Evolutionary conservation across 2,888 invertebrate species (phyloP), one percentile per base, ranked within the genome.

Genomic region (Malthinus seriepunctatus): DNA sequence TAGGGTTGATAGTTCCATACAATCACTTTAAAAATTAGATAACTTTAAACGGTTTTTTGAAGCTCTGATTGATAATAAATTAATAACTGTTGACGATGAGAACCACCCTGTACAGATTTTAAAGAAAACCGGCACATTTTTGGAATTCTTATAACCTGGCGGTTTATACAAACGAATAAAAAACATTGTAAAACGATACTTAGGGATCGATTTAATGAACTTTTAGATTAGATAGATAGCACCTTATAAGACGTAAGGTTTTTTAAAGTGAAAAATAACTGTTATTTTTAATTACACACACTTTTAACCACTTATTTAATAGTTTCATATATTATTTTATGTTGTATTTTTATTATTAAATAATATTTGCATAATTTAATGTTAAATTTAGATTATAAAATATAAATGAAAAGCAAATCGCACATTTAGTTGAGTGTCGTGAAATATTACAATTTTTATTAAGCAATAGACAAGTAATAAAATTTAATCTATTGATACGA

Each of bases 121-220:
- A 39, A 38, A 45, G 42, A 51, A 60, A 53, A 50, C 54, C 54
- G 45, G 42, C 55, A 51, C 38, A 60, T 60, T 51, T 54, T 51
- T 54, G 1, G 46, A 55, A 60, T 60, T 60, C 59, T 38, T 54
- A 23, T 23, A 23, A 32, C 12, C 45, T 50, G 32, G 47, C 39
- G 42, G 51, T 42, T 35, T 32, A 35, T 35, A 31, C 44, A 53
- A 50, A 50, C 42, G 47, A 37, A 45, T 33, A 42, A 23, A 42
- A 58, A 58, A 53, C 56, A 50, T 58, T 58, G 57, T 62, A 58
- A 62, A 42, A 57, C 47, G 57, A 62, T 62, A 52, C 51, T 54
- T 46, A 15, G 50, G 61, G 42, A 51, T 54, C 49, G 57, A 60
- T 60, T 63, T 64, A 63, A 64, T 56, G 62, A 63, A 60, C 54